These are phyloP conservation scores for Bombus huntii DNA, from an alignment of 1,140 invertebrate species.

Conservation along the genomic window DNA sequence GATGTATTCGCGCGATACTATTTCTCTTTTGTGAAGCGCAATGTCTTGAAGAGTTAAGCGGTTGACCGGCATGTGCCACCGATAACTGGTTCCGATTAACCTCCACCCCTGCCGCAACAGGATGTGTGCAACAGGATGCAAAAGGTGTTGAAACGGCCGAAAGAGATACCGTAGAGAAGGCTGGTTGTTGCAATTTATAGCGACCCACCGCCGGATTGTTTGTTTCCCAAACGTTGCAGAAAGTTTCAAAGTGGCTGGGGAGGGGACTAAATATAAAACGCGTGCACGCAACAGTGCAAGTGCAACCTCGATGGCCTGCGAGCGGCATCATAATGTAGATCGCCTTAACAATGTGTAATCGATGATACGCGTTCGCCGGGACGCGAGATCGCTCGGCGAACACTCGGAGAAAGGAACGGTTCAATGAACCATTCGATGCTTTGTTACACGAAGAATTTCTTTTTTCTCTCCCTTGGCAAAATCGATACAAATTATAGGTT, in stretches of 20 bases:
- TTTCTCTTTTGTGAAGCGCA: background rate
- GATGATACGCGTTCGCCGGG: conserved; percentile 16
- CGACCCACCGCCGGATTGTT: background rate
- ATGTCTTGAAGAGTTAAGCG: background rate
- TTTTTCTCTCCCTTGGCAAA: background rate
- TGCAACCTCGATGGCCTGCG: conserved; percentile 9
- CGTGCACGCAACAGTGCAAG: background rate
- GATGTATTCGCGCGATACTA: background rate
- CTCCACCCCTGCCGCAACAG: background rate
- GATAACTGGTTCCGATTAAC: conserved; percentile 37
- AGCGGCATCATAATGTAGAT: background rate
- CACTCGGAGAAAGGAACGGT: conserved; percentile 32
- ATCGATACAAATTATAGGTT: conserved; percentile 27
- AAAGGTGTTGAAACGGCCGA: background rate
- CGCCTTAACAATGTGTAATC: conserved; percentile 44
- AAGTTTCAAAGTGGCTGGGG: background rate
- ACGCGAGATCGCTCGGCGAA: conserved; percentile 1
- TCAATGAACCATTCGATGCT: conserved; percentile 36
- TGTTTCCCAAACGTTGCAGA: conserved; percentile 17
- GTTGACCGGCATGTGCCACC: conserved; percentile 1
- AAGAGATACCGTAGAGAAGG: background rate
- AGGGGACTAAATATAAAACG: conserved; percentile 38
- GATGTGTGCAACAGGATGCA: background rate
- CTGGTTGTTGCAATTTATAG: conserved; percentile 2
- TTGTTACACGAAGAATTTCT: conserved; percentile 11